These are phyloP conservation scores for Oreochromis aureus DNA, from an alignment of 2,113 vertebrate species.

Conservation along the genomic window DNA sequence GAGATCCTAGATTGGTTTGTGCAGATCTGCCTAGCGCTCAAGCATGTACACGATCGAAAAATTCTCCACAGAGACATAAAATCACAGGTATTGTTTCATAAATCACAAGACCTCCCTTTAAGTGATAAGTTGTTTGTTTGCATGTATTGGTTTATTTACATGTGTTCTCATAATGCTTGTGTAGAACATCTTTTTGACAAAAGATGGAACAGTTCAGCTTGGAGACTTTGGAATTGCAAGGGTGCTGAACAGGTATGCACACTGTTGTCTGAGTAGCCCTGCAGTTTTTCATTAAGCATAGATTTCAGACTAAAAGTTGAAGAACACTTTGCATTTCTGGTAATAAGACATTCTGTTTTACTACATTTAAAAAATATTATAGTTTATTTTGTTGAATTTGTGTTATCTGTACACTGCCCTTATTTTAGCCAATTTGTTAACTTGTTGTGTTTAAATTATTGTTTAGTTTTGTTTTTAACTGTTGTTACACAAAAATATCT, in stretches of 20 bases:
- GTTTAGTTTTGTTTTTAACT: background rate
- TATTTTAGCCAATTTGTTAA: background rate
- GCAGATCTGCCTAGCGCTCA: slow-evolving; percentile 94
- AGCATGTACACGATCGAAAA: slow-evolving; percentile 94
- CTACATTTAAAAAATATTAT: background rate
- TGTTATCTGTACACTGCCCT: background rate
- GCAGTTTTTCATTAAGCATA: background rate
- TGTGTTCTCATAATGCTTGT: background rate
- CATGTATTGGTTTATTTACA: background rate
- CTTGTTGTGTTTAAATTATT: too few relatives aligned
- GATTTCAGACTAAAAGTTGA: background rate
- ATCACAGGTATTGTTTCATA: slow-evolving; percentile 81
- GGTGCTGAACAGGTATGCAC: slow-evolving; percentile 89
- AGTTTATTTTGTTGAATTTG: background rate
- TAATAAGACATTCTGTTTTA: background rate
- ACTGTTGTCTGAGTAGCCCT: background rate
- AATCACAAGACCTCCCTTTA: background rate
- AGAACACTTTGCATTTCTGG: background rate
- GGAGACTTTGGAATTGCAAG: slow-evolving; percentile 98
- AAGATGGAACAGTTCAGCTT: slow-evolving; percentile 92
- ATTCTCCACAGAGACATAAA: slow-evolving; percentile 98
- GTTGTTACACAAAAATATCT: background rate
- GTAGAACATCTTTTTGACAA: slow-evolving; percentile 97
- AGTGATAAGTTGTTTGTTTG: background rate
- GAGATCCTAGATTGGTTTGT: slow-evolving; percentile 98